Base-by-base conservation (phyloP, 2,888 invertebrate genomes). In the Brenthis daphne region DNA sequence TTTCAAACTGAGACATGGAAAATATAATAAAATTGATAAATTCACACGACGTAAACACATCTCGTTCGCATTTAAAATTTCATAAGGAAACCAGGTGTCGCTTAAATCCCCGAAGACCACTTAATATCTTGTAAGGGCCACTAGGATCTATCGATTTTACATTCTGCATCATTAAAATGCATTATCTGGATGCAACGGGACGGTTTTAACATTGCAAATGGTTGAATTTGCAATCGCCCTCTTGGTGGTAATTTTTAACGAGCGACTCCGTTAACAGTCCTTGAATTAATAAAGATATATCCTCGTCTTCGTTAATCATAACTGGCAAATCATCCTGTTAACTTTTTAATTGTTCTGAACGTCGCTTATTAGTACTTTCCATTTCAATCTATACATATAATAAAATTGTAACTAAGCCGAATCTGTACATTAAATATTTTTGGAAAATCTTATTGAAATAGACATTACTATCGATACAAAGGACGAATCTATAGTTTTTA, bases 91-190 rank as follows among this genome's bases (percentile, higher is more conserved):
- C 81, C 85, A 84, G 84, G 82, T 86, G 85, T 81, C 80, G 80
- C 78, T 86, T 84, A 85, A 85, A 79, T 86, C 85, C 79, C 76
- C 75, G 78, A 79, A 80, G 75, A 75, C 69, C 73, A 77, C 76
- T 74, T 85, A 86, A 87, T 85, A 81, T 79, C 78, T 76, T 77
- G 80, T 77, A 83, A 85, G 81, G 79, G 76, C 75, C 77, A 72
- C 75, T 75, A 76, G 79, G 79, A 81, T 81, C 82, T 82, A 86
- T 89, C 84, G 89, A 87, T 79, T 83, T 84, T 79, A 83, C 85
- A 88, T 87, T 89, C 87, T 77, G 79, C 90, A 88, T 85, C 94
- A 94, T 92, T 94, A 94, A 94, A 94, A 94, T 90, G 86, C 90
- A 91, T 90, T 91, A 92, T 90, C 87, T 84, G 84, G 80, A 83